Base-by-base conservation (phyloP, 2,888 invertebrate genomes). In the Drosophila incognita region DNA sequence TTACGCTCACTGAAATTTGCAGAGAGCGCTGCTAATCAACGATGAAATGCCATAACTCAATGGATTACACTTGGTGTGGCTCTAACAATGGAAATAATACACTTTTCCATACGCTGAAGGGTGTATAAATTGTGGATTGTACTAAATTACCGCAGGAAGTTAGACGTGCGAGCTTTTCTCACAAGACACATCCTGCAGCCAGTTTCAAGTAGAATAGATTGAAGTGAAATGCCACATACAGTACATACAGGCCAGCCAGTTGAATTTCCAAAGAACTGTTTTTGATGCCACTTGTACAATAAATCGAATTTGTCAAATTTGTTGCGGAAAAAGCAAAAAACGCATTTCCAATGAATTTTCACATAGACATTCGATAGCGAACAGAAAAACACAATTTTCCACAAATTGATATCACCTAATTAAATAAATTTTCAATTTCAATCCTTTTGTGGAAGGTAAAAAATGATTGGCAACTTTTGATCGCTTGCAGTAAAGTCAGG, bases 11-110 rank as follows among this genome's bases (percentile, higher is more conserved):
- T 49, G 63, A 52, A 72, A 65, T 61, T 75, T 49, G 70, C 73
- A 72, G 72, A 76, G 68, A 69, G 68, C 65, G 63, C 67, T 63
- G 76, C 84, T 84, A 83, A 83, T 83, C 87, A 83, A 74, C 82
- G 76, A 71, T 84, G 76, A 78, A 83, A 76, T 74, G 64, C 73
- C 56, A 56, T 66, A 71, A 11, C 11, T 27, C 21, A 27, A 27
- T 18, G 53, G n/a, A 11, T 64, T 36, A 36, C 35, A 24, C 53
- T 21, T 53, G 10, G 46, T 36, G 49, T 60, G 24, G 56, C 35
- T 68, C 53, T 60, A 52, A 35, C 74, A 79, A 76, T 78, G 61
- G 48, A 69, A 74, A 70, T 74, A 63, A 71, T 63, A 75, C 56
- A 66, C 64, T 61, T 49, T 51, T 31, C 35, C 52, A 27, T 40